Conservation (phyloP, 2,797 vertebrate species). For the Catamblyrhynchus diadema region DNA sequence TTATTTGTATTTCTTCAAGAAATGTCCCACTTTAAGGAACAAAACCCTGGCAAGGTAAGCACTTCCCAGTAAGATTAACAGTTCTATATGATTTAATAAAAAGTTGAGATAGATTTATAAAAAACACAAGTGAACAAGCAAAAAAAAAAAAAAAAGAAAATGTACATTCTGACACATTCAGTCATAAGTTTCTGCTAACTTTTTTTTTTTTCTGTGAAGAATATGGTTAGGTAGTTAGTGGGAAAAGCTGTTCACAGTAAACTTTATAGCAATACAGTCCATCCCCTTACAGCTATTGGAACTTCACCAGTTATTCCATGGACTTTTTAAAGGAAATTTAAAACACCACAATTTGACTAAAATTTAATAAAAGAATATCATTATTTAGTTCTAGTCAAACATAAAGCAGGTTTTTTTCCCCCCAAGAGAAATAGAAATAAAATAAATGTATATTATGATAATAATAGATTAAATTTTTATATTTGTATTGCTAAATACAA, state of each 20-base stretch:
- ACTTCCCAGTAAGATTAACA: not conserved
- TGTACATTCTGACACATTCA: not conserved
- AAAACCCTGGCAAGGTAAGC: conserved; percentile 95
- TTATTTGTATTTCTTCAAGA: conserved; percentile 90
- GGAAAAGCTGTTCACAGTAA: not conserved
- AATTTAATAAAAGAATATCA: not conserved
- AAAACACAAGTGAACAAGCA: not conserved
- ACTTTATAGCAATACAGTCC: not conserved
- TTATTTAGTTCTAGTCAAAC: not conserved
- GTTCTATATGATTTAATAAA: not conserved
- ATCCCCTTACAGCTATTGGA: not conserved
- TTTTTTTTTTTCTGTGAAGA: not conserved
- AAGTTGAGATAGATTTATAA: not conserved
- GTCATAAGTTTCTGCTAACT: not conserved
- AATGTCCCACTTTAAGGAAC: conserved; percentile 92
- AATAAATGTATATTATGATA: not conserved
- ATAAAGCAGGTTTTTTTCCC: not conserved
- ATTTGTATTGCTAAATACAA: not conserved
- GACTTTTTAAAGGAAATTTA: not conserved
- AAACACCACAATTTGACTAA: not conserved
- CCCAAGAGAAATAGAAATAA: not conserved
- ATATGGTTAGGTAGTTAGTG: not conserved
- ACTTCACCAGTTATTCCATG: not conserved
- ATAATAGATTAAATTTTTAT: not conserved
- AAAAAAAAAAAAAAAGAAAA: not conserved